A percentile compares a stretch with the other conserved stretches of the same genome.
These are phyloP conservation scores for Corythoichthys haematopterus DNA, from an alignment of 2,113 vertebrate species.

Conservation along the genomic window DNA sequence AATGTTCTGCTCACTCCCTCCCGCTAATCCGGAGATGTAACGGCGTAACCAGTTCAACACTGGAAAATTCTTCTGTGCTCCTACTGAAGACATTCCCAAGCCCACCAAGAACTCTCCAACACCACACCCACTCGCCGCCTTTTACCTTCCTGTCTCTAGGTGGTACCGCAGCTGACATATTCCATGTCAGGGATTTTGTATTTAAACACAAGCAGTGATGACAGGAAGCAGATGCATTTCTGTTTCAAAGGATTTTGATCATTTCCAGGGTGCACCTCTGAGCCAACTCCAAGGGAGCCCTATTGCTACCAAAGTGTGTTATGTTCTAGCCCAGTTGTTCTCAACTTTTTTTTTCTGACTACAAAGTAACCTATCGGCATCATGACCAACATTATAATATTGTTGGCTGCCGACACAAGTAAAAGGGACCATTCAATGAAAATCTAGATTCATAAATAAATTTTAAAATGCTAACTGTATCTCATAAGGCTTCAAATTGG, in stretches of 20 bases:
- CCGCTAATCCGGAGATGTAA: conserved; percentile 1
- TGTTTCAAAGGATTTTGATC: neutral
- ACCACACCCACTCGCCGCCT: neutral
- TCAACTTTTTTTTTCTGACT: too few species aligned
- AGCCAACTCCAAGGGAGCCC: too few species aligned
- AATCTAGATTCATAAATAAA: too few species aligned
- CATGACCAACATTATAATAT: too few species aligned
- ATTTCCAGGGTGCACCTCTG: neutral
- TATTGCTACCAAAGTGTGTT: too few species aligned
- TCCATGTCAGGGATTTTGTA: conserved; percentile 15
- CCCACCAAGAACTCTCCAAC: conserved; percentile 1
- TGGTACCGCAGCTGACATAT: conserved; percentile 38
- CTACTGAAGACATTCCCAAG: conserved; percentile 9
- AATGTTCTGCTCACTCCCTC: neutral
- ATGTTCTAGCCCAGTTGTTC: too few species aligned
- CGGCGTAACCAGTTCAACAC: conserved; percentile 2
- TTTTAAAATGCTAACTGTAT: too few species aligned
- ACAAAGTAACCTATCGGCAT: too few species aligned
- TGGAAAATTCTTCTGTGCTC: conserved; percentile 13
- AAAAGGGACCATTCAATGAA: too few species aligned
- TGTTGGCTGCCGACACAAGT: too few species aligned
- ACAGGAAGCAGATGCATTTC: conserved; percentile 23
- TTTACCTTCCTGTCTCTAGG: conserved; percentile 28
- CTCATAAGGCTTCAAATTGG: too few species aligned
- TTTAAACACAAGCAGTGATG: conserved; percentile 20